Evolutionary conservation across 2,113 vertebrate genomes (phyloP), one percentile per base, ranked within the genome.

Genomic region (Aspiorhynchus laticeps): DNA sequence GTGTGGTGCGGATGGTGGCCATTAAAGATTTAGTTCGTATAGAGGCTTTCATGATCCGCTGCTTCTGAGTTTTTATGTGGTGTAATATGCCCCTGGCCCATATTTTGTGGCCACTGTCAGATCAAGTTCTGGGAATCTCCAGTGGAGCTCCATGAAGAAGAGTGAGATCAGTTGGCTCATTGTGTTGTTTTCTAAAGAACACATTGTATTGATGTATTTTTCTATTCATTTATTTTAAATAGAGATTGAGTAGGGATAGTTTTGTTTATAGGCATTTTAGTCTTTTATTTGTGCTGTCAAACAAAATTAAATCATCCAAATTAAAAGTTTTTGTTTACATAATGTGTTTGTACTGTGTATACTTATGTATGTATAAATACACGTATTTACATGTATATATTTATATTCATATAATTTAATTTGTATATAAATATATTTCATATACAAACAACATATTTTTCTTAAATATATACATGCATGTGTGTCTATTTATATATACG

Each of bases 11-110:
- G 38, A 31, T 4, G 4, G n/a, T 17, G 38, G 7, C 15, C 59
- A 65, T 82, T 69, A 83, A 83, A 71, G 61, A 71, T 83, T 83
- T 53, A 83, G 26, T 83, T 46, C 43, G 15, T 51, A n/a, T n/a
- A 24, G 33, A 74, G 33, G 48, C 83, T 84, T 84, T 84, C 31
- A 59, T 74, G 82, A 84, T 38, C 12, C 7, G 24, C 31, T 84
- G 69, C 43, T 17, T 73, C 1, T 24, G 33, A 65, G 8, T 19
- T 63, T n/a, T 82, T 12, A 43, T 7, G 26, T 78, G 48, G 8
- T 12, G 17, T 31, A 33, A 17, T 10, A 28, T 33, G 48, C 76
- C 76, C 15, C 26, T 9, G 28, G 76, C 48, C 48, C 8, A 26
- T 19, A 61, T 78, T 78, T 78, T 33, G 28, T 53, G 48, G 31